Conservation (phyloP, 1,140 invertebrate genomes). For the Bradysia coprophila region DNA sequence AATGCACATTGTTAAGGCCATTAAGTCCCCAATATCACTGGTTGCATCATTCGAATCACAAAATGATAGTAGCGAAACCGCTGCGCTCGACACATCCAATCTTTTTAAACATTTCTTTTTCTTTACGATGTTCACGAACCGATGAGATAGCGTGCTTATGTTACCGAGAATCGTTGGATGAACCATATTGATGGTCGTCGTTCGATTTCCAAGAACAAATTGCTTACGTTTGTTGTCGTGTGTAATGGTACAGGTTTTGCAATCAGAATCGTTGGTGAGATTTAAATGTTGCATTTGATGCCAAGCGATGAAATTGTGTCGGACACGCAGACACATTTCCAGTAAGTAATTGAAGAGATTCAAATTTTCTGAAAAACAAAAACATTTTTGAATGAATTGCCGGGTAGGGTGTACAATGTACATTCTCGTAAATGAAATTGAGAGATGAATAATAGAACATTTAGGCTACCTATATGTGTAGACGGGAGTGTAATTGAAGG, state of each 20-base stretch:
- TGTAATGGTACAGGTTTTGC: too few species aligned
- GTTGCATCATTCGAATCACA: background rate
- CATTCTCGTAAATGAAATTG: background rate
- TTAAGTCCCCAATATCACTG: background rate
- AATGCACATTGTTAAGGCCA: too few species aligned
- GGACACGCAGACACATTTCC: background rate
- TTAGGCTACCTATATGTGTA: too few species aligned
- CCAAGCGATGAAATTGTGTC: background rate
- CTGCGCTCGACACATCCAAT: background rate
- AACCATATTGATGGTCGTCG: background rate
- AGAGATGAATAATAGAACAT: background rate
- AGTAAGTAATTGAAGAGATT: background rate
- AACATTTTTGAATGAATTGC: background rate
- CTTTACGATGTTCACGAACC: background rate
- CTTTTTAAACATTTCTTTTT: background rate
- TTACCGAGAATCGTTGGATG: background rate
- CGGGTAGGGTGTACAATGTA: background rate
- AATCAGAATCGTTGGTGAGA: background rate
- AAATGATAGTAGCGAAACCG: too few species aligned
- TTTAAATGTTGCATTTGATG: background rate
- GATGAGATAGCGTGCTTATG: background rate
- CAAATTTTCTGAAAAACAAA: background rate
- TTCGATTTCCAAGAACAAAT: background rate
- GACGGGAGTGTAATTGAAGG: background rate
- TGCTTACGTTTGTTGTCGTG: too few species aligned